These are phyloP conservation scores for Phengaris arion DNA, from an alignment of 2,888 invertebrate species.

Conservation along the genomic window DNA sequence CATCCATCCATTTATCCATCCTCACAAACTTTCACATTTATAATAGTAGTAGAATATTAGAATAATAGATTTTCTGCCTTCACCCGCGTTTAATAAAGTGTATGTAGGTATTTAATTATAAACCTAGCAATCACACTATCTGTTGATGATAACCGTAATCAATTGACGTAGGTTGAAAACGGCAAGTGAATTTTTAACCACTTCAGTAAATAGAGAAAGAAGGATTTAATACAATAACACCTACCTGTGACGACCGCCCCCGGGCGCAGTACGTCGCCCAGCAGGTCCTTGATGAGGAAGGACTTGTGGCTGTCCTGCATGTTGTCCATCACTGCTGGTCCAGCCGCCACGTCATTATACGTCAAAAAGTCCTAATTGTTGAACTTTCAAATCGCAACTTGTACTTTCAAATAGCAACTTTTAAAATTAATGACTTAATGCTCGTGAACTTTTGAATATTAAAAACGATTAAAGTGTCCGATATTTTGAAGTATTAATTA, in stretches of 20 bases:
- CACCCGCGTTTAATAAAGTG: too few relatives aligned
- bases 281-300: constrained; percentile 90
- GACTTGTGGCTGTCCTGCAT: constrained; percentile 86
- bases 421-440: background rate
- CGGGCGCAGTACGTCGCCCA: constrained; percentile 85
- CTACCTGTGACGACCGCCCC: constrained; percentile 42
- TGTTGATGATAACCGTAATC: too few relatives aligned
- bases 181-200: too few relatives aligned
- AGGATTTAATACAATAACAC: background rate
- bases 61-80: too few relatives aligned
- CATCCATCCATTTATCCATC: too few relatives aligned
- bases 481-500: constrained; percentile 10
- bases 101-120: too few relatives aligned
- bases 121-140: too few relatives aligned
- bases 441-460: background rate
- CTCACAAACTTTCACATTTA: too few relatives aligned
- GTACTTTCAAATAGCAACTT: too few relatives aligned
- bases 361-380: background rate
- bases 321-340: constrained; percentile 49
- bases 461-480: constrained; percentile 8
- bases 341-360: background rate
- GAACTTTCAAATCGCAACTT: background rate
- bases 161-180: too few relatives aligned
- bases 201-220: background rate
- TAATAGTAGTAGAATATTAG: too few relatives aligned